Percentiles rank a stretch among this genome's conserved stretches.
Conservation (phyloP, 2,797 vertebrate genomes). For the Esox lucius region DNA sequence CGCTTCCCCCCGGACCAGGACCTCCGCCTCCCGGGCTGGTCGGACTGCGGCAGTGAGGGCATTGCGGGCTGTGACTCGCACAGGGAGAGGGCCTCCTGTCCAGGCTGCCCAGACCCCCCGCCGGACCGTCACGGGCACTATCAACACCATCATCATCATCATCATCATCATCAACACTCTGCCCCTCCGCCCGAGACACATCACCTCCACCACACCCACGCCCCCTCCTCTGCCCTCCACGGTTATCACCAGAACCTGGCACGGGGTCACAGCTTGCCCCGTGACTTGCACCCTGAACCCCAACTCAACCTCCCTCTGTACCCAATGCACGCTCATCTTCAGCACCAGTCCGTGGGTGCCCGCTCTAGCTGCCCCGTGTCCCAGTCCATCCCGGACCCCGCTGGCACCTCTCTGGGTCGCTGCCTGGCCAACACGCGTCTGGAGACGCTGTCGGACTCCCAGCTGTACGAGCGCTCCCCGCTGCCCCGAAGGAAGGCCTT, state of each 20-base stretch:
- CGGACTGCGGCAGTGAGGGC: constrained; percentile 93
- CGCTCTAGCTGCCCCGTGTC: constrained; percentile 86
- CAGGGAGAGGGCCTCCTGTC: constrained; percentile 78
- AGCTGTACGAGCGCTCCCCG: constrained; percentile 83
- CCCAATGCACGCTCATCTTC: constrained; percentile 82
- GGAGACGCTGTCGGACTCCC: constrained; percentile 88
- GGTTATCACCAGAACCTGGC: constrained; percentile 80
- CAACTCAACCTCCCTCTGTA: constrained; percentile 83
- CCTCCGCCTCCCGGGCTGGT: constrained; percentile 84
- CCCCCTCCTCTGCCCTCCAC: constrained; percentile 74
- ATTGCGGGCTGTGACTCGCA: constrained; percentile 90
- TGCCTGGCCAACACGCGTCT: constrained; percentile 81
- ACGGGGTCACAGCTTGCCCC: constrained; percentile 80
- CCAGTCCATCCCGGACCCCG: constrained; percentile 66
- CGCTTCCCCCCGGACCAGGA: constrained; percentile 85
- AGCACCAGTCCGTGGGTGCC: constrained; percentile 76
- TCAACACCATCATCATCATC: constrained; percentile 42
- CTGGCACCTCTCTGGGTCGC: constrained; percentile 80
- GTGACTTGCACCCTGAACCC: constrained; percentile 83
- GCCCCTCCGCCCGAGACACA: constrained; percentile 27
- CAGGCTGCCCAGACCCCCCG: constrained; percentile 82
- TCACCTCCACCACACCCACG: constrained; percentile 41
- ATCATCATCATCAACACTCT: constrained; percentile 50
- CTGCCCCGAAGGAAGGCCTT: constrained; percentile 79
- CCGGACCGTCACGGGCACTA: constrained; percentile 74